Base-by-base conservation (phyloP, 2,797 vertebrate genomes). In the Neopelma chrysocephalum region DNA sequence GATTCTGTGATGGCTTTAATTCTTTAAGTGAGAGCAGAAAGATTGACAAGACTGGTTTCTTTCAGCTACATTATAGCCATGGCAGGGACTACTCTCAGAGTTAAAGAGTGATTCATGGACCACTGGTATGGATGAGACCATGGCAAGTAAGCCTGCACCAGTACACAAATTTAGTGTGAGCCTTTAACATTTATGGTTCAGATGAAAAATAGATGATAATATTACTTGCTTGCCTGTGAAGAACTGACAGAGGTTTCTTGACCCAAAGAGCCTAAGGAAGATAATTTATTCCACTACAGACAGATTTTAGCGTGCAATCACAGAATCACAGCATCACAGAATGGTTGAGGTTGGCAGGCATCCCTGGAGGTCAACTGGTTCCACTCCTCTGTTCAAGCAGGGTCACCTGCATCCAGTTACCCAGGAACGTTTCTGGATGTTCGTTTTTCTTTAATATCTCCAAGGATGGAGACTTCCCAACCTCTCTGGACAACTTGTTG, bases 381-480 rank as follows among this genome's bases (percentile, higher is more conserved):
- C 36, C 66, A 18, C 0, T 0, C 0, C 4, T 5, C 14, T 11
- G 6, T 27, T 58, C 48, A 58, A 75, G 42, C 31, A 72, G 26
- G 3, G 9, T 23, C 34, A 57, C 15, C 65, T 29, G 38, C 8
- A 80, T 8, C 15, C 4, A 7, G 2, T 48, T 80, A 34, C 11
- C 19, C 34, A 71, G 31, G 38, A 75, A 27, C 3, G 10, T 13
- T 10, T 54, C n/a, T 51, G 20, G 12, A 32, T 56, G 7, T 45
- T n/a, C 0, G 4, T 0, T 26, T 36, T 40, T 38, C 50, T 90
- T 66, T 2, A 11, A 17, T 34, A 45, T 48, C 32, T 89, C 29
- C 69, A 75, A 23, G 9, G 40, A 47, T 50, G n/a, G 18, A 71
- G 15, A 38, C 3, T 51, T 36, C 16, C 58, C 8, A 69, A 42